These are phyloP conservation scores for Nysson spinosus DNA, from an alignment of 2,888 invertebrate species.

Conservation along the genomic window DNA sequence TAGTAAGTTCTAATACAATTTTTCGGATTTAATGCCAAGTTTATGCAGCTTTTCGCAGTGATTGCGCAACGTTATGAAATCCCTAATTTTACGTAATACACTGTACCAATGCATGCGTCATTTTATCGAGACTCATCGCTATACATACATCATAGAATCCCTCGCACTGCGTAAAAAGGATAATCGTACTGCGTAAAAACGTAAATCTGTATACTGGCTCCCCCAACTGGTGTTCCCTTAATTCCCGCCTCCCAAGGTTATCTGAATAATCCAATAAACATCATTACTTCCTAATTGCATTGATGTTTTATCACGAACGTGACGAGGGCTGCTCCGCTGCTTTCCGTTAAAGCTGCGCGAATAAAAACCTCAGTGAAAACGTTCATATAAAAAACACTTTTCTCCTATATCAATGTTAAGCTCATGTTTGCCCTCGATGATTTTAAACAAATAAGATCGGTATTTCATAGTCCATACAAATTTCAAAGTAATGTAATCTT, in stretches of 20 bases:
- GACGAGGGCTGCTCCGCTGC: background rate
- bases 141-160: slow-evolving; percentile 14
- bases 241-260: slow-evolving; percentile 37
- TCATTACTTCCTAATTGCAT: slow-evolving; percentile 46
- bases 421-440: too few species aligned
- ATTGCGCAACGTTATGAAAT: slow-evolving; percentile 47
- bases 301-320: slow-evolving; percentile 14
- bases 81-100: slow-evolving; percentile 46
- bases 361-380: too few species aligned
- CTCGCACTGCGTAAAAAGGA: slow-evolving; percentile 44
- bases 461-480: too few species aligned
- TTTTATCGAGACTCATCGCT: slow-evolving; percentile 27
- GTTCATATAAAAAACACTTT: too few species aligned
- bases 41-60: slow-evolving; percentile 23
- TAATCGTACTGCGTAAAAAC: slow-evolving; percentile 55
- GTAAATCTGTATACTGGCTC: slow-evolving; percentile 33
- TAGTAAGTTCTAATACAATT: background rate
- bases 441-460: too few species aligned
- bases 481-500: too few species aligned
- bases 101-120: slow-evolving; percentile 24
- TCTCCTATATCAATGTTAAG: too few species aligned
- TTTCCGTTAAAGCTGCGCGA: background rate
- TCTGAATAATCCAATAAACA: slow-evolving; percentile 43
- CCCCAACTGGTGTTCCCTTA: slow-evolving; percentile 19
- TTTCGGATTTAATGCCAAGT: slow-evolving; percentile 4